Evolutionary conservation across 2,888 invertebrate species (phyloP).

Genomic region (Lochmaea capreae): DNA sequence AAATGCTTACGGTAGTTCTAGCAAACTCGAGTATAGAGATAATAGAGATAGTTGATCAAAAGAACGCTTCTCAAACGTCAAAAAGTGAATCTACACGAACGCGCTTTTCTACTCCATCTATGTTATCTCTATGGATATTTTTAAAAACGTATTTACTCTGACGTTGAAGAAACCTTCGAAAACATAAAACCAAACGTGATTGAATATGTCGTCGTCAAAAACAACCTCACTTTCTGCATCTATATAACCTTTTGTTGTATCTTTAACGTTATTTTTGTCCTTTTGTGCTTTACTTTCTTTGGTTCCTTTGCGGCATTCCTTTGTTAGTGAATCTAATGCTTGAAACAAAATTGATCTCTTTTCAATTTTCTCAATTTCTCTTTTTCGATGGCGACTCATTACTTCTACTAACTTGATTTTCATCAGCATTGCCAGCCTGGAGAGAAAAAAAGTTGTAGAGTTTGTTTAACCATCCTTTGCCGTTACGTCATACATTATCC

Average conservation of each 20-base stretch:
- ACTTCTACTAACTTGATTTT: constrained; percentile 55
- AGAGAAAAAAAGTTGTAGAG: too few species aligned
- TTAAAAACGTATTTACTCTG: constrained; percentile 1
- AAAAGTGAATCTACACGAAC: too few species aligned
- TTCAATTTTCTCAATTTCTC: constrained; percentile 46
- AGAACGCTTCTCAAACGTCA: too few species aligned
- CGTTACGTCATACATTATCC: too few species aligned
- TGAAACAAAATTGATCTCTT: constrained; percentile 45
- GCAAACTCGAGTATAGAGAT: too few species aligned
- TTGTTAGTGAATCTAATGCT: constrained; percentile 46
- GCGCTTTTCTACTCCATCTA: too few species aligned
- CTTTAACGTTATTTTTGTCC: constrained; percentile 17
- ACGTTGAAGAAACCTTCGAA: constrained; percentile 50
- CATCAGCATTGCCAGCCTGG: constrained; percentile 45
- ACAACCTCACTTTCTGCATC: constrained; percentile 47
- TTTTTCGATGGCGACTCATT: constrained; percentile 51
- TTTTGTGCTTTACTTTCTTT: constrained; percentile 37
- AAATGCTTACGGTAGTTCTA: too few species aligned
- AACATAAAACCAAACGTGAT: constrained; percentile 53
- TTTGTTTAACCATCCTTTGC: too few species aligned
- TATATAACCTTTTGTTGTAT: constrained; percentile 23
- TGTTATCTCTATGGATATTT: neutral
- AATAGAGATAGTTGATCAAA: too few species aligned
- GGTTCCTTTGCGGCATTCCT: constrained; percentile 42
- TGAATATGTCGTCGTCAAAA: constrained; percentile 52